phyloP scores from a whole-genome alignment of 2,888 invertebrate genomes.

The Digitonthophagus gazella region DNA sequence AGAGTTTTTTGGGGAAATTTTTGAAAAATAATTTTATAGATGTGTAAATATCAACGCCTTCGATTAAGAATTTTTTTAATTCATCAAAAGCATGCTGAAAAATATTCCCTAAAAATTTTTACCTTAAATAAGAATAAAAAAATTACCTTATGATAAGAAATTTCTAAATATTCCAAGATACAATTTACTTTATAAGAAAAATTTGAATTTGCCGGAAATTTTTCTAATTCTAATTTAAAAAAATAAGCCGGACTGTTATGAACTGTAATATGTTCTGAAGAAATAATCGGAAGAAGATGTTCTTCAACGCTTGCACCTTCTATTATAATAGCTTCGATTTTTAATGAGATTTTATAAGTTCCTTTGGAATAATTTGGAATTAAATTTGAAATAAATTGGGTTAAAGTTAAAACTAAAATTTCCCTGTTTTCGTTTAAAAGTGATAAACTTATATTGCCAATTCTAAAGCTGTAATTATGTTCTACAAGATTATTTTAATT shows the following conservation, averaged over 20 bases:
- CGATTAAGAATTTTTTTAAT: constrained; percentile 29
- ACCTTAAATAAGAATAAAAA: constrained; percentile 16
- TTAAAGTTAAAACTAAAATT: constrained; percentile 68
- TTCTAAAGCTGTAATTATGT: constrained; percentile 72
- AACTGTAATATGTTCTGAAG: constrained; percentile 58
- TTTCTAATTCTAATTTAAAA: constrained; percentile 72
- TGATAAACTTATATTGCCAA: constrained; percentile 70
- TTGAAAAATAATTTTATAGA: constrained; percentile 20
- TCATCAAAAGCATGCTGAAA: constrained; percentile 71
- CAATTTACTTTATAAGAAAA: constrained; percentile 68
- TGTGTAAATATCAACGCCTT: constrained; percentile 7
- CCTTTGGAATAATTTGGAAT: constrained; percentile 42
- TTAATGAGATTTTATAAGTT: constrained; percentile 36
- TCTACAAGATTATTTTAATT: constrained; percentile 51
- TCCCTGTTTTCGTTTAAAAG: constrained; percentile 66
- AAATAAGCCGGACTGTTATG: constrained; percentile 67
- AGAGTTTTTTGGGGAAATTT: constrained; percentile 32
- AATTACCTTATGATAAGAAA: constrained; percentile 75
- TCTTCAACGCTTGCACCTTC: constrained; percentile 74
- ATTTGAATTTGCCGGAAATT: constrained; percentile 63
- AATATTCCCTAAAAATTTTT: constrained; percentile 20
- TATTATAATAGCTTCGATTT: constrained; percentile 71
- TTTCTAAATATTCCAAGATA: constrained; percentile 70
- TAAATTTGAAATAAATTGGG: constrained; percentile 58
- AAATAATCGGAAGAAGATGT: constrained; percentile 68